Percentiles rank a stretch among this genome's conserved stretches.
Evolutionary conservation across 2,888 invertebrate genomes (phyloP).

Genomic region (Watsonalla binaria): DNA sequence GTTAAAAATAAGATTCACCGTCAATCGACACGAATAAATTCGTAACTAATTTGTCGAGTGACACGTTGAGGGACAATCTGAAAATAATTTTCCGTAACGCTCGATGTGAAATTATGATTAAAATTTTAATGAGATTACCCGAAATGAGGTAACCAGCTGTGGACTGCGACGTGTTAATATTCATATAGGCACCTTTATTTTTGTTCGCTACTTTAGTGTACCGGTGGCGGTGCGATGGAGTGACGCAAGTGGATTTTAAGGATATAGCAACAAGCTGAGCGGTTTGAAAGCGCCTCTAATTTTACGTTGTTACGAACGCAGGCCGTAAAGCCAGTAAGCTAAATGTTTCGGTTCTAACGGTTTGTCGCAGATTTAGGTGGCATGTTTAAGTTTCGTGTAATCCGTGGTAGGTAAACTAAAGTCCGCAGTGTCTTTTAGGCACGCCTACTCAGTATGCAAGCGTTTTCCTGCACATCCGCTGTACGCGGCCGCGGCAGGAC

Average conservation of each 20-base stretch:
- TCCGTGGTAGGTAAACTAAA: constrained; percentile 70
- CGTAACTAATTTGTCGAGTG: constrained; percentile 73
- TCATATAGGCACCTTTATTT: constrained; percentile 22
- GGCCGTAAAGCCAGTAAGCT: constrained; percentile 44
- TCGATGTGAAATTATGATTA: constrained; percentile 52
- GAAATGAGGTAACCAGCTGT: constrained; percentile 20
- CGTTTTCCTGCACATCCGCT: constrained; percentile 76
- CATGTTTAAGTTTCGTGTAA: constrained; percentile 74
- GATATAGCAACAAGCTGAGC: constrained; percentile 23
- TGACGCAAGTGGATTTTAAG: constrained; percentile 25
- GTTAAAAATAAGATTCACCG: constrained; percentile 73
- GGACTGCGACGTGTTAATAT: constrained; percentile 18
- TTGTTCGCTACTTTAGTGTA: constrained; percentile 10
- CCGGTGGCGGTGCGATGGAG: constrained; percentile 14
- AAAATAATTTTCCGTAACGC: constrained; percentile 60
- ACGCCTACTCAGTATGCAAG: constrained; percentile 78
- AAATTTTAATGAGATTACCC: constrained; percentile 68
- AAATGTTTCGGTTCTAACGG: constrained; percentile 52
- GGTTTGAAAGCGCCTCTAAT: constrained; percentile 30
- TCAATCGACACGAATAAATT: constrained; percentile 71
- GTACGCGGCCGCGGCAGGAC: constrained; percentile 73
- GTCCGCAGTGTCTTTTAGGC: constrained; percentile 77
- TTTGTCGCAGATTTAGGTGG: constrained; percentile 68
- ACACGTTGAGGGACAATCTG: constrained; percentile 54
- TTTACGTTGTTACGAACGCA: constrained; percentile 37